Percentiles rank a stretch among this genome's conserved stretches.
Conservation (phyloP, 2,797 vertebrate species). For the Pseudocheirus occidentalis region DNA sequence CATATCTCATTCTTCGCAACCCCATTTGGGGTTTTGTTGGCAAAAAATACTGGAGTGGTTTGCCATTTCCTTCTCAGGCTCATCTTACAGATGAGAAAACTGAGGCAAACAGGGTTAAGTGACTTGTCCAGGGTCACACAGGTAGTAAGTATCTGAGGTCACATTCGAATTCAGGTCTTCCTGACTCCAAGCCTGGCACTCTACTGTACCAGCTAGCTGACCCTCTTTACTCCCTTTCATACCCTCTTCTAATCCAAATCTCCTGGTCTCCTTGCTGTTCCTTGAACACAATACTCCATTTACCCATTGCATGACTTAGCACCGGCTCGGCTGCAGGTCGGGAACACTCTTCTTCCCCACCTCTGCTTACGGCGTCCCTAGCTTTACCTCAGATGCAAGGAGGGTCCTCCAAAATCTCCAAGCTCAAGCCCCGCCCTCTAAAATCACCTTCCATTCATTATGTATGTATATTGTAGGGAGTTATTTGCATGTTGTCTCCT, state of each 20-base stretch:
- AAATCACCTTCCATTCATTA: background rate
- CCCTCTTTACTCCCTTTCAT: background rate
- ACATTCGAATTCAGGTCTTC: background rate
- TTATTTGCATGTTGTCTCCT: background rate
- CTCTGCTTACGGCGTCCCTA: background rate
- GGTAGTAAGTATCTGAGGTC: background rate
- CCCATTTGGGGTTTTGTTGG: background rate
- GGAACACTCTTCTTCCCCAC: background rate
- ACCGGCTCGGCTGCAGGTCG: background rate
- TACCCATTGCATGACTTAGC: background rate
- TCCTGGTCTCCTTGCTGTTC: background rate
- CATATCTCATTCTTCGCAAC: background rate
- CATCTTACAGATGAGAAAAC: background rate
- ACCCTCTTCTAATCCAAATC: background rate
- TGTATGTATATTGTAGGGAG: background rate
- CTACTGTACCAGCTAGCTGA: background rate
- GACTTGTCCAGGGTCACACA: background rate
- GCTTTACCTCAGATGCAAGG: background rate
- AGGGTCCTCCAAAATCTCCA: background rate
- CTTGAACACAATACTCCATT: background rate
- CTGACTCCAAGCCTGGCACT: background rate
- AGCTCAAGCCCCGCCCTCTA: background rate
- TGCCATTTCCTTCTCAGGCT: background rate
- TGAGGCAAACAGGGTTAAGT: background rate
- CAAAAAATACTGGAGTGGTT: background rate